Evolutionary conservation across 1,140 invertebrate species (phyloP).

Genomic region (Drosophila littoralis): DNA sequence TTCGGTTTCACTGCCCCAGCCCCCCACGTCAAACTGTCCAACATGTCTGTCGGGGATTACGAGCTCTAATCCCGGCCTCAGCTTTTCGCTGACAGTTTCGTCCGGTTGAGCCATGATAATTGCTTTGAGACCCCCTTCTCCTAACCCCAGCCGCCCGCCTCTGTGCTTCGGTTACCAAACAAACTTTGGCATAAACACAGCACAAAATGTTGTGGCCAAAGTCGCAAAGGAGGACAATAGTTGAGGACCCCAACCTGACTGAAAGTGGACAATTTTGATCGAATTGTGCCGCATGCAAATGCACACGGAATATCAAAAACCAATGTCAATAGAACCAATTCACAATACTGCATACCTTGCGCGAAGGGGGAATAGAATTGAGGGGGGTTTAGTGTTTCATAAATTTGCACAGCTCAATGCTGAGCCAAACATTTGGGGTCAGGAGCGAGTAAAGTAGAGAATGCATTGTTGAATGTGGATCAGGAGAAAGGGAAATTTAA

Average conservation of each 20-base stretch:
- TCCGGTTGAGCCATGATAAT: slow-evolving; percentile 31
- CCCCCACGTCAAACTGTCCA: slow-evolving; percentile 20
- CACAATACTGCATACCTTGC: background rate
- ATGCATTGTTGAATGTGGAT: too few species aligned
- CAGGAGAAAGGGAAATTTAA: too few species aligned
- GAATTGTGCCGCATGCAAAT: slow-evolving; percentile 4
- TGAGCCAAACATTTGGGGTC: background rate
- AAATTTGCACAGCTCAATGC: background rate
- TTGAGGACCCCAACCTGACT: background rate
- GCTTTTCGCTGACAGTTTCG: slow-evolving; percentile 35
- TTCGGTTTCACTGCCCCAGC: background rate
- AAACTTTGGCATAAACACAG: slow-evolving; percentile 14
- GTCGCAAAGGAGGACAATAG: slow-evolving; percentile 1
- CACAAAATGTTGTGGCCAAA: background rate
- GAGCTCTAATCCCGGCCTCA: slow-evolving; percentile 16
- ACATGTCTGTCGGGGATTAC: slow-evolving; percentile 39
- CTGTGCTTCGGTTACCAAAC: slow-evolving; percentile 8
- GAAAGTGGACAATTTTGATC: slow-evolving; percentile 6
- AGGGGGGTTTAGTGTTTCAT: background rate
- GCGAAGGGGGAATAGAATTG: background rate
- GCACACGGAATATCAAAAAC: background rate
- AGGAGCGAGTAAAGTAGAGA: too few species aligned
- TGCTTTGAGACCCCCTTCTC: slow-evolving; percentile 22
- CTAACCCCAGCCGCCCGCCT: background rate
- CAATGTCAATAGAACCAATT: slow-evolving; percentile 11